These are phyloP conservation scores for Eurypyga helias DNA, from an alignment of 2,113 vertebrate genomes.

Conservation along the genomic window DNA sequence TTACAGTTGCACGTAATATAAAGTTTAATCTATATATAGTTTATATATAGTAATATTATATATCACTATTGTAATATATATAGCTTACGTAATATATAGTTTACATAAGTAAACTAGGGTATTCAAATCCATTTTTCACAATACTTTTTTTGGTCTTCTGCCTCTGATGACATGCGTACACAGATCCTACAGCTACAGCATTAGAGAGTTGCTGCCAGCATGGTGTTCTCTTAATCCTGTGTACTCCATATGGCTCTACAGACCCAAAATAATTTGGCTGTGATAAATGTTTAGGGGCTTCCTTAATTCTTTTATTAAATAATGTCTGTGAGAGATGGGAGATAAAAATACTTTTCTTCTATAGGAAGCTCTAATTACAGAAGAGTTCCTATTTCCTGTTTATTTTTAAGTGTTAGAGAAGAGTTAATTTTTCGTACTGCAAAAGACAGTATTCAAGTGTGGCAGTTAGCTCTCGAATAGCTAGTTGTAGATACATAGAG, in stretches of 20 bases:
- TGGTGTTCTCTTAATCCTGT: not conserved
- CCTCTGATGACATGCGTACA: not conserved
- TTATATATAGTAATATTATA: no score
- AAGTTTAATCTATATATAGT: no score
- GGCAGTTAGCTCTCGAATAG: not conserved
- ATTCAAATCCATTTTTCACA: not conserved
- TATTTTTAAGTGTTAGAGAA: not conserved
- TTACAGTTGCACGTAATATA: accelerated
- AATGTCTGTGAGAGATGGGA: not conserved
- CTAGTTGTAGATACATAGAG: not conserved
- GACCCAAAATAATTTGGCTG: not conserved
- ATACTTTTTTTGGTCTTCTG: not conserved
- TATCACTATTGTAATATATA: no score
- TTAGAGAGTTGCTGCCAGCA: not conserved
- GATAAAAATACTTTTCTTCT: not conserved
- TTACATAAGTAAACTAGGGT: not conserved
- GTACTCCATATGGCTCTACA: not conserved
- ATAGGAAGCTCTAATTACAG: not conserved
- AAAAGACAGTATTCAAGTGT: not conserved
- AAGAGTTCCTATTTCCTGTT: not conserved
- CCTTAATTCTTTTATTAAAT: not conserved
- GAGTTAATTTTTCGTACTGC: not conserved
- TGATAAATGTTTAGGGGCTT: not conserved
- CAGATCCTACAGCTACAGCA: not conserved
- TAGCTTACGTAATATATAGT: no score